A percentile compares a stretch with the other conserved stretches of the same genome.
Evolutionary conservation across 1,140 invertebrate species (phyloP).

Genomic region (Araneus ventricosus): DNA sequence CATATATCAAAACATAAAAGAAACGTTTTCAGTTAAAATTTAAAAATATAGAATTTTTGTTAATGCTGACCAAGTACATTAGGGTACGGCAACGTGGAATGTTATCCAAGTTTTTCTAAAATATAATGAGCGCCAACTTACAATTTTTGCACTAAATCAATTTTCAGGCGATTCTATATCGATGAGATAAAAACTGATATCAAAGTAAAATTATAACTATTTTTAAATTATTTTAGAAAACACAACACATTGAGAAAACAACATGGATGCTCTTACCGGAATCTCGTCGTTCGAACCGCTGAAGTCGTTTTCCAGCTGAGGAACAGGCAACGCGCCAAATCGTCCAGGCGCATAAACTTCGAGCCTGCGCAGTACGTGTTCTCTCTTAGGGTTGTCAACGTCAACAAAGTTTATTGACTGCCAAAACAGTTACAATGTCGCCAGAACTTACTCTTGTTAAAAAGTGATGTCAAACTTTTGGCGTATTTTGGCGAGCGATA

Average conservation of each 20-base stretch:
- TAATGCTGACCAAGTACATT: neutral
- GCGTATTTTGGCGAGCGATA: neutral
- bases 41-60: neutral
- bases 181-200: neutral
- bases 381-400: neutral
- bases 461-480: conserved; percentile 17
- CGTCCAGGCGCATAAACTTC: conserved; percentile 8
- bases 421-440: conserved; percentile 40
- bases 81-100: neutral
- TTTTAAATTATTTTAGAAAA: conserved; percentile 29
- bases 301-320: conserved; percentile 46
- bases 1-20: neutral
- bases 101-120: neutral
- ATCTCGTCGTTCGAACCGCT: conserved; percentile 49
- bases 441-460: neutral
- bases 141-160: neutral
- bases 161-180: neutral
- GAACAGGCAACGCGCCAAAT: conserved; percentile 56
- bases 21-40: neutral
- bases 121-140: neutral
- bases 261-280: conserved; percentile 9
- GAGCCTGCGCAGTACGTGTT: conserved; percentile 36
- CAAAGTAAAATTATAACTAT: neutral
- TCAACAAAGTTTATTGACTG: neutral
- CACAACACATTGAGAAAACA: neutral